Evolutionary conservation across 2,113 vertebrate genomes (phyloP), one percentile per base, ranked within the genome.

Genomic region (Nothoprocta perdicaria): DNA sequence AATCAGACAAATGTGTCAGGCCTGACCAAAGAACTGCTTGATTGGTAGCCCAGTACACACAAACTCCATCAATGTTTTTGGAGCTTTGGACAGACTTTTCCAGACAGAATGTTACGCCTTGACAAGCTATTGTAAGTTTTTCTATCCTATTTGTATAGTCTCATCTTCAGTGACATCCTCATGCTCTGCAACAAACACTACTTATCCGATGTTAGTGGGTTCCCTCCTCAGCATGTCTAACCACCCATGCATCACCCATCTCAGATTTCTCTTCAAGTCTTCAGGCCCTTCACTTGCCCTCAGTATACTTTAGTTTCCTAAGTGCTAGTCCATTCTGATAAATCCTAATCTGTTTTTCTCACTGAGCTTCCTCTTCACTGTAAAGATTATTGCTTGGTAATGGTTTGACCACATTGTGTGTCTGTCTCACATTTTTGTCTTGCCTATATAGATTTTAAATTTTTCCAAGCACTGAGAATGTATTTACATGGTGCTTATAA

Each of bases 131-230:
- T 72, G 19, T 8, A 55, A 40, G 7, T 48, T 76, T 63, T 80
- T 60, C 11, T 19, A 14, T 14, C 61, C 53, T 71, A 33, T 16
- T 7, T 57, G 62, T 14, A 38, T 13, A 24, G 3, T 10, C 18
- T 7, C 4, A 35, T 68, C 3, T 50, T 46, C 55, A 16, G 4
- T 4, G 2, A 41, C 46, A 83, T 23, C 15, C 23, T 62, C 14
- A 73, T 15, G 21, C 8, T 45, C 46, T 52, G 9, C 9, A 52
- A n/a, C 0, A 1, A 52, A n/a, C 0, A 1, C 1, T 40, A 8
- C 27, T 33, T 45, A 14, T 72, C 73, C 35, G 10, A 9, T 55
- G 33, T 55, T 33, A 58, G 18, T 2, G 35, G 5, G 8, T 66
- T 78, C 69, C 3, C 31, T 12, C 9, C 24, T 77, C 10, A 60